These are phyloP conservation scores for Eupithecia tripunctaria DNA, from an alignment of 2,888 invertebrate species.

Conservation along the genomic window DNA sequence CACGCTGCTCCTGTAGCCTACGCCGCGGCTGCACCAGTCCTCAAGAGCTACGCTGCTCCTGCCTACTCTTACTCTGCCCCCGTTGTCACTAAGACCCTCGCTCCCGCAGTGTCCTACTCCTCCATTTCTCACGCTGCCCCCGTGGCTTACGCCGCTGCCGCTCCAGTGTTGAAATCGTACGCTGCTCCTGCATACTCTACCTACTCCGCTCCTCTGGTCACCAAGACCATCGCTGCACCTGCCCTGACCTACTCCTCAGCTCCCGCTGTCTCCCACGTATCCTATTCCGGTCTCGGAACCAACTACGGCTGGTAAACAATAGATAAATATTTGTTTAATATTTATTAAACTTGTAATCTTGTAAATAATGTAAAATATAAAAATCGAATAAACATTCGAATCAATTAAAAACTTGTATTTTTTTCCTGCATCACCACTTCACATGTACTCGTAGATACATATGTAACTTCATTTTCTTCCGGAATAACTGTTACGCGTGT, in stretches of 20 bases:
- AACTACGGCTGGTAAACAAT: conserved; percentile 72
- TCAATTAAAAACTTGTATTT: conserved; percentile 23
- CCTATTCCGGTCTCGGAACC: conserved; percentile 85
- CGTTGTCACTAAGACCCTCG: conserved; percentile 58
- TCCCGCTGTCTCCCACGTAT: conserved; percentile 86
- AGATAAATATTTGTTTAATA: conserved; percentile 41
- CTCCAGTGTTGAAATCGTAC: conserved; percentile 59
- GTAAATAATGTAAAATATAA: conserved; percentile 41
- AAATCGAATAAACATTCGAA: conserved; percentile 45
- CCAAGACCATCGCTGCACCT: conserved; percentile 53
- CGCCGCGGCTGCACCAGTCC: conserved; percentile 53
- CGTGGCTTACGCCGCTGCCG: conserved; percentile 57
- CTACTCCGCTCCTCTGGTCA: conserved; percentile 73
- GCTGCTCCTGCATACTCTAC: conserved; percentile 58
- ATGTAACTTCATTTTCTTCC: conserved; percentile 24
- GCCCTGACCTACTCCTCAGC: conserved; percentile 82
- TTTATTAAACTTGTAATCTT: conserved; percentile 41
- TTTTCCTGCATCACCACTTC: conserved; percentile 22
- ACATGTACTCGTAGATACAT: conserved; percentile 10
- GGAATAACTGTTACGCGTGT: conserved; percentile 26
- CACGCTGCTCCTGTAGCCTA: conserved; percentile 58
- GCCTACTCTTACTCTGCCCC: conserved; percentile 67
- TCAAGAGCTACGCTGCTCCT: conserved; percentile 63
- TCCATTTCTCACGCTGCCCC: conserved; percentile 64
- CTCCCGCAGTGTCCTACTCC: conserved; percentile 64